phyloP scores from a whole-genome alignment of 1,140 invertebrate genomes.

The Caerostris darwini region DNA sequence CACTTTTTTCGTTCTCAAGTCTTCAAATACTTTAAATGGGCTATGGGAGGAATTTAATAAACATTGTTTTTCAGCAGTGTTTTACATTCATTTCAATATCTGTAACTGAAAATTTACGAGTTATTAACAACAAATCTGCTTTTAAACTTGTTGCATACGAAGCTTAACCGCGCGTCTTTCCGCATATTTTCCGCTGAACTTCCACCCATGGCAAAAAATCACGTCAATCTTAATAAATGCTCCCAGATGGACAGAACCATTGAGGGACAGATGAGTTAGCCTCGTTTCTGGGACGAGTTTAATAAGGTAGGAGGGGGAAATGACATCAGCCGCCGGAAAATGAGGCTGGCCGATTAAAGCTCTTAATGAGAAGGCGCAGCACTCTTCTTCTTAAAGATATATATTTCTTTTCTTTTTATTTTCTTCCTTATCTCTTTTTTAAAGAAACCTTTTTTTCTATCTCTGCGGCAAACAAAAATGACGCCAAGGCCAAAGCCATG shows the following conservation, averaged over 20 bases:
- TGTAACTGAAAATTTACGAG: no score
- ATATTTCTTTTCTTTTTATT: neutral
- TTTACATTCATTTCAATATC: no score
- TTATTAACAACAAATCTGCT: no score
- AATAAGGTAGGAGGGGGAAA: neutral
- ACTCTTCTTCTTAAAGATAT: neutral
- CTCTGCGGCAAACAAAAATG: neutral
- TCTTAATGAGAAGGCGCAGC: conserved; percentile 48
- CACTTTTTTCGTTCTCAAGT: no score
- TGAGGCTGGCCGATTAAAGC: conserved; percentile 26
- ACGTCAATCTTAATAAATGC: neutral
- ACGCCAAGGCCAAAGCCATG: conserved; percentile 4
- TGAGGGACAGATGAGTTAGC: neutral
- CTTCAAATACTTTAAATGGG: no score
- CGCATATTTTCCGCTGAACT: neutral
- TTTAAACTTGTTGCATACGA: no score
- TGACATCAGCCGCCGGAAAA: neutral
- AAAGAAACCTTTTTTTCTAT: neutral
- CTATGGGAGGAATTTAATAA: no score
- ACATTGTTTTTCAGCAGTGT: no score
- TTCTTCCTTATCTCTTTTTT: neutral
- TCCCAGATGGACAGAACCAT: conserved; percentile 12
- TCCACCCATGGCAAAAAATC: neutral
- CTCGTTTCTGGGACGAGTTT: neutral
- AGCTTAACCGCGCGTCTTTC: neutral